Evolutionary conservation across 2,113 vertebrate genomes (phyloP), one percentile per base, ranked within the genome.

Genomic region (Sigmodon hispidus): DNA sequence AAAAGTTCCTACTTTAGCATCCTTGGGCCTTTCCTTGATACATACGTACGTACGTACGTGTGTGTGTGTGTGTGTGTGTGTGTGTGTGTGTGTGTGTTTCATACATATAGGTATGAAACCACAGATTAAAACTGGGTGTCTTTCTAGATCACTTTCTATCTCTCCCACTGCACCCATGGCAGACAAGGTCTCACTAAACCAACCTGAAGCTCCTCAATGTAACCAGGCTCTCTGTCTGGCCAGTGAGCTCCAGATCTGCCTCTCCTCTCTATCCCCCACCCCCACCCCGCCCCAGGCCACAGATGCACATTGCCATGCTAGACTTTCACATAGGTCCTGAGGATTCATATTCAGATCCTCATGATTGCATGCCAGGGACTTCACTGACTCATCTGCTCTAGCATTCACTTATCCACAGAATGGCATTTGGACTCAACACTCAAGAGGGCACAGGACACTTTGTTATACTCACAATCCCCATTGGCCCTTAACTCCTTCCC

Each of bases 31-130:
- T 79, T 59, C 57, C 21, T 5, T 31, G 40, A 36, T 61, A 6
- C 17, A 12, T 50, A 29, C 12, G 17, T 84, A 26, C 10, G 5
- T 21, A 7, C 2, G 11, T 29, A 3, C 26, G 55, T 15, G 36
- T 24, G 12, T 6, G 8, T 13, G 57, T 9, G 17, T 1, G 1
- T 29, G 22, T 5, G 7, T 31, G 24, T 40, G 69, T 16, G 15
- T 6, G 12, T 15, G 7, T 24, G 52, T 7, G 10, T 4, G 2
- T 22, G 3, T 22, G 19, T 1, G 17, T 15, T 48, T 10, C 12
- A 8, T 26, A 31, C 43, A 36, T 48, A 36, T 34, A 48, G 59
- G 29, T 48, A 7, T 67, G 43, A 63, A 61, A 63, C 10, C 59
- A 45, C 40, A 85, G 17, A 29, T 22, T 85, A 65, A 85, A 34